Base-by-base conservation (phyloP, 2,113 vertebrate genomes). In the Lampris megalopsis region DNA sequence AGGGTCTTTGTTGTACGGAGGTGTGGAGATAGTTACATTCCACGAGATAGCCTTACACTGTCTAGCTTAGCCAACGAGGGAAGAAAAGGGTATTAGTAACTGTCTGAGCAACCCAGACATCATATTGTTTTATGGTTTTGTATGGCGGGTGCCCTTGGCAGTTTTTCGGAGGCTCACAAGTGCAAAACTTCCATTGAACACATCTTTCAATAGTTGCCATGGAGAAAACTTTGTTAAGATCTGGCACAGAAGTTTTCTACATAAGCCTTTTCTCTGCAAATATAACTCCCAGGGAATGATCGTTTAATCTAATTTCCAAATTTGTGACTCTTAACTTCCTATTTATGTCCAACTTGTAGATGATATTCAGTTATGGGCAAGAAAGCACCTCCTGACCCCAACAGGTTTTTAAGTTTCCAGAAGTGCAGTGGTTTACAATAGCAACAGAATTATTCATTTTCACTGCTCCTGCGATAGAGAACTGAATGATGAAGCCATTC, bases 11-110 rank as follows among this genome's bases (percentile, higher is more conserved):
- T 89, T 93, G 84, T 80, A 45, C 5, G 13, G 88, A 89, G 92
- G 89, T 88, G 89, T 83, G 84, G 75, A 90, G 90, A 93, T 91
- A 47, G 73, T 87, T 87, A 90, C 92, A 92, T 91, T 92, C 80
- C 88, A 81, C 73, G 11, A 86, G 86, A 92, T 88, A 87, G 84
- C 86, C 77, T 89, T 85, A 84, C 84, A 82, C 68, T 80, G 82
- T 77, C 82, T 78, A 42, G 54, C 71, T 81, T 43, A 67, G 68
- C 64, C n/a, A 11, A 72, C 77, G 79, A 66, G 83, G 80, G 82
- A 89, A 41, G 72, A 74, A 84, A 71, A 58, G 37, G 60, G 48
- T 75, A 37, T 61, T 63, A 67, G 65, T 67, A 76, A 62, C 69
- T 76, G 74, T 77, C 73, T 76, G 56, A 76, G 60, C 73, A 69